Evolutionary conservation across 2,797 vertebrate genomes (phyloP), one percentile per base, ranked within the genome.

Genomic region (Eupleurogrammus muticus): DNA sequence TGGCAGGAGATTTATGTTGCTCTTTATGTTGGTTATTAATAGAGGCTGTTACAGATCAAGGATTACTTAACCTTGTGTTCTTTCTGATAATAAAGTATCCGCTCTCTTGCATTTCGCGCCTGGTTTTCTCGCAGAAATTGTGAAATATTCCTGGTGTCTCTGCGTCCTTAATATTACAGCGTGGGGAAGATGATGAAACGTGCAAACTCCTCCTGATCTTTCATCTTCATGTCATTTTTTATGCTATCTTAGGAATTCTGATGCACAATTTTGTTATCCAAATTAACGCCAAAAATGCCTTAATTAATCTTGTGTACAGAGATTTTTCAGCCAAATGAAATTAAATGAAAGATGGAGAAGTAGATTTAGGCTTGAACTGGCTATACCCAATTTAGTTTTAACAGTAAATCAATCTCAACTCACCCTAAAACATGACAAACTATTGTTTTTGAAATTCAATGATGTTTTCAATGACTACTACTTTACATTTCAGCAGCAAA

Each of bases 31-130:
- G 40, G 52, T 51, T 56, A 23, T 53, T 73, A 48, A 62, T 64
- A 38, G 55, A 66, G 55, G 73, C 79, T 53, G 42, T 51, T 42
- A 36, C 70, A 77, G 71, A 70, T 68, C 50, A 78, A 20, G 53
- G 56, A 51, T 67, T 9, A 21, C n/a, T 59, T 69, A 66, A 71
- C 50, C 53, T 5, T n/a, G 24, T 63, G 51, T 65, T 61, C 53
- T 44, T 50, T 2, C 23, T 51, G 1, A 53, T 11, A 8, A 76
- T 58, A 62, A 81, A 78, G 28, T 34, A 60, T 69, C 46, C 66
- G 55, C 16, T 70, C 0, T 9, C 17, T 14, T 51, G 6, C 66
- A 46, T 66, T 35, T 32, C 40, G 47, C 23, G 57, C 4, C 5
- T n/a, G 2, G 42, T 17, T 58, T 42, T 52, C 24, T 32, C n/a